A percentile compares a stretch with the other conserved stretches of the same genome.
These are phyloP conservation scores for Cyanoderma ruficeps DNA, from an alignment of 2,113 vertebrate species.

Conservation along the genomic window DNA sequence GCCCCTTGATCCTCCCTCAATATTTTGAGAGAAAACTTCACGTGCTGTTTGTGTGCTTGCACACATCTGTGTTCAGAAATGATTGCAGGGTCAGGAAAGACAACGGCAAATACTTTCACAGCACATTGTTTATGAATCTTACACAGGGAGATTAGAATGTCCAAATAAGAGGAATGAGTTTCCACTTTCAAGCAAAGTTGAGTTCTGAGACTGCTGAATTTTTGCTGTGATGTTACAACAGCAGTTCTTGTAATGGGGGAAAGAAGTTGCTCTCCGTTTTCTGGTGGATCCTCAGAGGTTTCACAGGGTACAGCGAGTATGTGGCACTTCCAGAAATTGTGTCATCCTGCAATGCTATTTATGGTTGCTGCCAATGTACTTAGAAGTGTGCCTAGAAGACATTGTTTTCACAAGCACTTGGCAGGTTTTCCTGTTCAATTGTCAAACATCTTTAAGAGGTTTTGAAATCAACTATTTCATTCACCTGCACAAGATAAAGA, in stretches of 20 bases:
- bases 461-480: neutral
- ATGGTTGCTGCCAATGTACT: neutral
- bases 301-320: neutral
- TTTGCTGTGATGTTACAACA: neutral
- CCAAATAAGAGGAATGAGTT: neutral
- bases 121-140: neutral
- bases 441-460: neutral
- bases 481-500: neutral
- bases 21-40: neutral
- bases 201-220: neutral
- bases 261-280: neutral
- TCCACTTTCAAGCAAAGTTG: neutral
- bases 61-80: neutral
- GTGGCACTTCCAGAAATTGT: neutral
- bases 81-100: neutral
- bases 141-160: neutral
- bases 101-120: neutral
- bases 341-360: neutral
- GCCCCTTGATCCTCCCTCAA: neutral
- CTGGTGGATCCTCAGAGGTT: neutral
- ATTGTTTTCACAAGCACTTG: neutral
- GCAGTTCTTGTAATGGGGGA: neutral
- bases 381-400: neutral
- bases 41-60: fast-evolving
- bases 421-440: neutral